A percentile compares a stretch with the other conserved stretches of the same genome.
These are phyloP conservation scores for Smittia aterrima DNA, from an alignment of 2,888 invertebrate genomes.

Conservation along the genomic window DNA sequence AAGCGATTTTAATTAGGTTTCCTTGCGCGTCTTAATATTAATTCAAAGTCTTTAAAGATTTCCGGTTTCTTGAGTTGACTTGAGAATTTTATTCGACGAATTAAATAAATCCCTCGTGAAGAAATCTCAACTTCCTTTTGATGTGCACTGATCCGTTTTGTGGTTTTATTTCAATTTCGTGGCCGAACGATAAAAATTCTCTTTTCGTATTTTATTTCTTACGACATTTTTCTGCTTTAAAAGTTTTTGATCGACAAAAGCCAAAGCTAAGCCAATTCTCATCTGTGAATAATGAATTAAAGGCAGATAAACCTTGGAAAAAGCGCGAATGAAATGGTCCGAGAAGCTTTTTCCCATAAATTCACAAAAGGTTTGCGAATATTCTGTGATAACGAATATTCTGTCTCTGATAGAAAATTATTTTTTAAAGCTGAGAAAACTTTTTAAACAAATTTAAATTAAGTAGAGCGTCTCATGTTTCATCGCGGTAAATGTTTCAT, in stretches of 20 bases:
- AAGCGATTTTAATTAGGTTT: not conserved
- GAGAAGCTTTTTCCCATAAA: not conserved
- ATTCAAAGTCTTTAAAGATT: not conserved
- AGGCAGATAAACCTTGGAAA: not conserved
- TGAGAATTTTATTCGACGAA: not conserved
- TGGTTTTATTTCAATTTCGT: not conserved
- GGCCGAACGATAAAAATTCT: not conserved
- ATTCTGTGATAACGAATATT: no score
- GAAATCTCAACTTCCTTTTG: not conserved
- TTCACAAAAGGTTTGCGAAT: not conserved
- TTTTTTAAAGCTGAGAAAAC: not conserved
- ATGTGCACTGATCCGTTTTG: not conserved
- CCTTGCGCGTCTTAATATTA: not conserved
- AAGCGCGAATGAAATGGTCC: not conserved
- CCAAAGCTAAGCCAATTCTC: not conserved
- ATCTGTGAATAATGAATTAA: not conserved
- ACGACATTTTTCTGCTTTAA: not conserved
- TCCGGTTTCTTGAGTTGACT: constrained; percentile 1
- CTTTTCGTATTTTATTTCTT: not conserved
- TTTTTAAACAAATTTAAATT: not conserved
- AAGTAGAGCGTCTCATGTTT: no score
- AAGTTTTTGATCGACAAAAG: not conserved
- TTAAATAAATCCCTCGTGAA: not conserved
- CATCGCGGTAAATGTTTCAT: no score
- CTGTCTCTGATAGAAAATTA: no score